Percentiles rank a stretch among this genome's conserved stretches.
Conservation (phyloP, 2,888 invertebrate genomes). For the Hirtodrosophila histrioides region DNA sequence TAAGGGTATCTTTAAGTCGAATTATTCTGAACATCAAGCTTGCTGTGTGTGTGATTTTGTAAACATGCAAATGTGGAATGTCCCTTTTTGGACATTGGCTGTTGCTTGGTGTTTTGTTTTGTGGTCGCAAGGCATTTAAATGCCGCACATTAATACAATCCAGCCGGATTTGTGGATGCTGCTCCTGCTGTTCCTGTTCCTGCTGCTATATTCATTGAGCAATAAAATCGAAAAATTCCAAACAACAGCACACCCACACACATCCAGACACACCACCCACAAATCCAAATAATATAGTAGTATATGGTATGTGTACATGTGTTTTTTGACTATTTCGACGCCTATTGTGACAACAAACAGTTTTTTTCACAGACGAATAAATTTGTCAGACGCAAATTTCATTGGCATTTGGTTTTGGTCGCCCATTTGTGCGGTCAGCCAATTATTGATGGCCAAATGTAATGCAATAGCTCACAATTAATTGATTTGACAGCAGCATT, state of each 20-base stretch:
- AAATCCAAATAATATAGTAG: neutral
- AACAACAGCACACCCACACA: constrained; percentile 14
- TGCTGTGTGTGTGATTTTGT: constrained; percentile 32
- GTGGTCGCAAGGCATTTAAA: constrained; percentile 75
- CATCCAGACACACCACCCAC: neutral
- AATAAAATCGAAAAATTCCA: constrained; percentile 72
- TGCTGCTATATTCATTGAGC: constrained; percentile 54
- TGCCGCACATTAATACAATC: constrained; percentile 72
- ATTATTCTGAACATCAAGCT: neutral
- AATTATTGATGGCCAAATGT: constrained; percentile 29
- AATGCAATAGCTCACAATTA: constrained; percentile 52
- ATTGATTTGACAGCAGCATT: constrained; percentile 51
- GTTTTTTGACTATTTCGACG: constrained; percentile 20
- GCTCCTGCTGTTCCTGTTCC: neutral
- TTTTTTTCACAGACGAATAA: constrained; percentile 35
- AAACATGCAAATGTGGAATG: constrained; percentile 71
- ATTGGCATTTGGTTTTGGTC: constrained; percentile 39
- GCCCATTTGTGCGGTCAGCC: constrained; percentile 25
- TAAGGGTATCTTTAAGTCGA: constrained; percentile 5
- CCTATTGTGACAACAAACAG: constrained; percentile 35
- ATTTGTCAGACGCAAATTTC: constrained; percentile 49
- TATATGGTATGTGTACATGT: constrained; percentile 12
- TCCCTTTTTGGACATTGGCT: constrained; percentile 57
- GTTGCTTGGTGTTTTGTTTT: constrained; percentile 73
- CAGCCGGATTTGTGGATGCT: constrained; percentile 39